Evolutionary conservation across 37 sponge, comb jelly and placozoan genomes (phyloP), one percentile per base, ranked within the genome.

Genomic region (Spongilla lacustris): DNA sequence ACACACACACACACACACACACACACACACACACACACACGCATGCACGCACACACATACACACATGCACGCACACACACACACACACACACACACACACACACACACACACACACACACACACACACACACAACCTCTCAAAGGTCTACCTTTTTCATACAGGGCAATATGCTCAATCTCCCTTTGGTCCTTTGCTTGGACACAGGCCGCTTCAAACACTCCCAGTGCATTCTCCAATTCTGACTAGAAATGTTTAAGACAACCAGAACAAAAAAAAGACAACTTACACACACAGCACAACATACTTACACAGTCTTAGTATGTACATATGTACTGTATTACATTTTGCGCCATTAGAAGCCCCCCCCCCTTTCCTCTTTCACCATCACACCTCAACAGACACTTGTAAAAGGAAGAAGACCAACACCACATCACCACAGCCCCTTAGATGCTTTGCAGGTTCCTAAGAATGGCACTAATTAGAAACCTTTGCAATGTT

Each of bases 161-260:
- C 27, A 93, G 88, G 9, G 77, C 68, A 46, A 96, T 85, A 84
- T 96, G 96, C 69, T 96, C 91, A 10, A 96, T 74, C 66, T 93
- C 96, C 31, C 91, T 72, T 77, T 96, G 96, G 25, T 91, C 95
- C 31, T 80, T 46, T 29, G 92, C 41, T 29, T 78, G 69, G 33
- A 50, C 31, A 38, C 90, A 89, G 2, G 96, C 93, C n/a, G 49
- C 69, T 50, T 88, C 84, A 75, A 89, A 96, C 49, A 82, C 91
- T 27, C 69, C 71, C 48, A 94, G 84, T n/a, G 96, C 91, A 67
- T 91, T 70, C 29, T 22, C 26, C 66, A 94, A 71, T 30, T 90
- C 69, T 68, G 88, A 78, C 77, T 81, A 80, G 0, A 83, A 66
- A 80, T 67, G 38, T 19, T 36, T 34, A 31, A 37, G 4, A 58